Base-by-base conservation (phyloP, 2,797 vertebrate genomes). In the Paramormyrops hopkinsi region DNA sequence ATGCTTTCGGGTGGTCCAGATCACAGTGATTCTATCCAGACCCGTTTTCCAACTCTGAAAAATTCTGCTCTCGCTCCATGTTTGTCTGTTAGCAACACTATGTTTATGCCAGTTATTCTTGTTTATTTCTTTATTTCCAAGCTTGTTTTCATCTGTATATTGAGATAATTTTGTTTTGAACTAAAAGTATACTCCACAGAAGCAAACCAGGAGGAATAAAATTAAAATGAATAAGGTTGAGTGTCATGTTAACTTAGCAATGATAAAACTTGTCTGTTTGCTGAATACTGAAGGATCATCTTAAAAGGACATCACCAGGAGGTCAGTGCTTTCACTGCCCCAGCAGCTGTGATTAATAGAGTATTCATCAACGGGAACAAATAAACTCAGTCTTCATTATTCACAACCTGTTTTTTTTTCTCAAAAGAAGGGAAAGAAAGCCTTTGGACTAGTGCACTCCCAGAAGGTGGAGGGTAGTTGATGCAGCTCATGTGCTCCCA, bases 101-200 rank as follows among this genome's bases (percentile, higher is more conserved):
- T 44, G 82, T 86, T 86, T 86, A 86, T 33, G 50, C 19, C 83
- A 87, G n/a, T 41, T 87, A 87, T 62, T 88, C 41, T 19, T 56
- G 25, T 88, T 73, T 69, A 25, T 25, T 69, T 33, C 65, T 53
- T 50, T 85, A 73, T 29, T 88, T 88, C 41, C 33, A 88, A 25
- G 59, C 48, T 82, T 79, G 46, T 56, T 56, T 54, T 87, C 1
- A 48, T 48, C n/a, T 25, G 3, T 25, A 29, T 56, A 82, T 50
- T 44, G 54, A 33, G 53, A 8, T 25, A 83, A 37, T 79, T 82
- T 59, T 41, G 54, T 87, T 19, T 29, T 59, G 9, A 56, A 59
- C 53, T 41, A 29, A 54, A 51, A 54, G 12, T 53, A 2, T 46
- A 33, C 50, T 86, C 0, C 46, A 51, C 46, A 33, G 25, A 86